Conservation (phyloP, 2,113 vertebrate species). For the Aleadryas rufinucha region DNA sequence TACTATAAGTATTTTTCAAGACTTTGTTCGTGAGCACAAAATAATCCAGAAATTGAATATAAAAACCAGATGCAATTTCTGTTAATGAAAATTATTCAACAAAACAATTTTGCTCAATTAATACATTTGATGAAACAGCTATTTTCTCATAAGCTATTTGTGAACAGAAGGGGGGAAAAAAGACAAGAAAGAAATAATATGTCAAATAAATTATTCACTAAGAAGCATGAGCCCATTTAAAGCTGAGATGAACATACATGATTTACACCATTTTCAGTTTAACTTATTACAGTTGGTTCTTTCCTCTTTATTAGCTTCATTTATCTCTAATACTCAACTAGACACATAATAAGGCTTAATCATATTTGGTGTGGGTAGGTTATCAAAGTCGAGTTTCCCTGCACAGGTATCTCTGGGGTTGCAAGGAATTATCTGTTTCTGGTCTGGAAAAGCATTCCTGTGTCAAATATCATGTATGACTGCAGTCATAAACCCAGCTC, state of each 20-base stretch:
- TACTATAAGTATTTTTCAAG: neutral
- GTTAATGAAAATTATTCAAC: neutral
- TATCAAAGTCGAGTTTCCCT: neutral
- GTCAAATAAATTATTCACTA: neutral
- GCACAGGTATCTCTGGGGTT: neutral
- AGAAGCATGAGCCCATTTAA: neutral
- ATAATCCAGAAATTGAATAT: neutral
- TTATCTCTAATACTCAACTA: neutral
- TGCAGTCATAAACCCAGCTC: neutral
- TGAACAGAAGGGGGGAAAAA: fast-evolving
- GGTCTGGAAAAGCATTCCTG: neutral
- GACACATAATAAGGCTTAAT: neutral
- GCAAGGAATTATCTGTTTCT: neutral
- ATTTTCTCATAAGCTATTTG: neutral
- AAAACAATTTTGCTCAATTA: neutral
- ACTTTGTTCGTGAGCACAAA: neutral
- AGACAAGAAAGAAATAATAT: neutral
- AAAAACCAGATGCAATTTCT: neutral
- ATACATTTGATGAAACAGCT: neutral
- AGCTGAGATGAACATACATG: neutral
- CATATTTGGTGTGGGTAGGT: neutral
- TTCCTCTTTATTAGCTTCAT: neutral
- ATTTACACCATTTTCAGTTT: neutral
- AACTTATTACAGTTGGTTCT: neutral
- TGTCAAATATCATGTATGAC: neutral